A percentile compares a stretch with the other conserved stretches of the same genome.
phyloP scores from a whole-genome alignment of 2,797 vertebrate species.

The Channallabes apus region DNA sequence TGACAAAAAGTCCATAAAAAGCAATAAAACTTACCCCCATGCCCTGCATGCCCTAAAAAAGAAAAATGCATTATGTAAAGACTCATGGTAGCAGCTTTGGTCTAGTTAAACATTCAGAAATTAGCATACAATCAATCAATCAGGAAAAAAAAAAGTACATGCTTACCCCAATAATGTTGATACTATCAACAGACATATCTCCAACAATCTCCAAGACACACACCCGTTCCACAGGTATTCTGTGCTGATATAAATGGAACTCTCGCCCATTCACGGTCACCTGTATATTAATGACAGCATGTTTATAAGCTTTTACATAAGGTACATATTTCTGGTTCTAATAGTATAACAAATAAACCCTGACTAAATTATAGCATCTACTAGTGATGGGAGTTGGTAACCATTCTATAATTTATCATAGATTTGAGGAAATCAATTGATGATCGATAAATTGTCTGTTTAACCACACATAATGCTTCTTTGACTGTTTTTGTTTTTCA shows the following conservation, averaged over 20 bases:
- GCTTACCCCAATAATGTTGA: slow-evolving; percentile 78
- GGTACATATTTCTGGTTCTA: no score
- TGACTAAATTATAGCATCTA: not conserved
- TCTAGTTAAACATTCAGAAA: not conserved
- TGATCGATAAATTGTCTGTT: no score
- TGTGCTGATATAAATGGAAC: slow-evolving; percentile 73
- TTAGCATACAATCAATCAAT: no score
- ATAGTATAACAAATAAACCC: not conserved
- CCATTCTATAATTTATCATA: no score
- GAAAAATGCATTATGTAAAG: not conserved
- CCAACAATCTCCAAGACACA: slow-evolving; percentile 73
- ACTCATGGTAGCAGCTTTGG: not conserved
- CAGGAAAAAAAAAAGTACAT: not conserved
- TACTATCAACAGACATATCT: slow-evolving; percentile 75
- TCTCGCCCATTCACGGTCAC: slow-evolving; percentile 74
- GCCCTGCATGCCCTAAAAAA: slow-evolving; percentile 40
- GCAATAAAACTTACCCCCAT: slow-evolving; percentile 56
- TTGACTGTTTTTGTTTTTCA: no score
- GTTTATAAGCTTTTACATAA: not conserved
- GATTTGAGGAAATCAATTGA: no score
- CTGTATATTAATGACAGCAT: slow-evolving; percentile 60
- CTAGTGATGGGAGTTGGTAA: no score
- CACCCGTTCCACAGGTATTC: slow-evolving; percentile 73
- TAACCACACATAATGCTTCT: no score
- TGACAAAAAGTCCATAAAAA: no score